These are phyloP conservation scores for Mystacornis crossleyi DNA, from an alignment of 2,113 vertebrate species.

Conservation along the genomic window DNA sequence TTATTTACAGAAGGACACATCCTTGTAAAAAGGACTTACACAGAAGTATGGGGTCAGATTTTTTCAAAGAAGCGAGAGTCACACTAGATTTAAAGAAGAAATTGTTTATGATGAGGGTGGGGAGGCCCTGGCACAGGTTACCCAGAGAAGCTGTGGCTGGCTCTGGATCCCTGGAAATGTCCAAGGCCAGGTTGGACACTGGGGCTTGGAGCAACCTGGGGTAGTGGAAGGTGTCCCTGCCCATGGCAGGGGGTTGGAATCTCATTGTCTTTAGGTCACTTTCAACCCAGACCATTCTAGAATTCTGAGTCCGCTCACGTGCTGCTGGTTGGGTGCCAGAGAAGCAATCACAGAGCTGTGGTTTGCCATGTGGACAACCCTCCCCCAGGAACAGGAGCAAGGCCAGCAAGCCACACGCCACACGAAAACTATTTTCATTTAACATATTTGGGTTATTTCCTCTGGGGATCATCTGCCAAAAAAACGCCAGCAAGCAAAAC, in stretches of 20 bases:
- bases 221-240: background rate
- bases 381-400: background rate
- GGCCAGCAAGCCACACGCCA: background rate
- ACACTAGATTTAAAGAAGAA: background rate
- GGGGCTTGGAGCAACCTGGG: fast-evolving
- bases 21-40: background rate
- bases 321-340: background rate
- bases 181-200: fast-evolving
- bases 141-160: background rate
- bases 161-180: background rate
- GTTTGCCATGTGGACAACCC: background rate
- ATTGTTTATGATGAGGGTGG: background rate
- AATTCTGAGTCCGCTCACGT: background rate
- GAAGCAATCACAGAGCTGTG: background rate
- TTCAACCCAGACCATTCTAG: background rate
- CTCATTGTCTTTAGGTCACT: background rate
- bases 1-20: background rate
- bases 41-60: background rate
- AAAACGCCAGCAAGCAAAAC: background rate
- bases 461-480: constrained; percentile 1
- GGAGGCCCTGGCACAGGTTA: fast-evolving
- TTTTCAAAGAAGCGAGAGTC: background rate
- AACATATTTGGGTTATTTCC: background rate
- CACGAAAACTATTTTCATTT: constrained; percentile 6
- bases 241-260: fast-evolving